Base-by-base conservation (phyloP, 2,888 invertebrate species). In the Onthophagus sagittarius region DNA sequence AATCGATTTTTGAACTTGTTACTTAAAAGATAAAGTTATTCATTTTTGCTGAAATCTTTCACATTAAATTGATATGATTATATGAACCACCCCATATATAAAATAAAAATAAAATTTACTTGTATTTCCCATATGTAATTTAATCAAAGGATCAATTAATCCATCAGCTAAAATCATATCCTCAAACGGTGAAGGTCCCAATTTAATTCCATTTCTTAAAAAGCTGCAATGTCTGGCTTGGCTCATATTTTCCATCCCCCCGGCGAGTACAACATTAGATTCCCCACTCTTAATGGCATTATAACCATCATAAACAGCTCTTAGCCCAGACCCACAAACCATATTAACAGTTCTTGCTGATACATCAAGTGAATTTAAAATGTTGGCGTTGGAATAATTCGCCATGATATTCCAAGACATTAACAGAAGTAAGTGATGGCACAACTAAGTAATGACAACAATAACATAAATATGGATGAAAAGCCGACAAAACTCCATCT, bases 241-340 rank as follows among this genome's bases (percentile, higher is more conserved):
- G 72, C 92, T 92, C 95, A 95, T 95, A 79, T 86, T 92, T 84
- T 95, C 95, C 86, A 94, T 94, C 0, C 95, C 95, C 33, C 94
- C 94, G 79, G 92, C 92, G 15, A 95, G 88, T 3, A 94, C 89
- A 75, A 94, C 86, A 23, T 86, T 83, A 1, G 90, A 86, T 79
- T 94, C 93, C 4, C 91, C 92, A 70, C 86, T 83, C 76, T 88
- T 88, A 74, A 95, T 91, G 0, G 93, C 88, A 82, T 91, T 89
- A 78, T 88, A 91, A 9, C 90, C 95, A 79, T 91, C 85, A 14
- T 86, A 87, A 39, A 95, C 90, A 33, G 91, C 85, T 83, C 92
- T 91, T 53, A 99, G 99, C 0, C 99, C 99, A 31, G 98, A 98
- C 13, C 99, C 99, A 85, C 99, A 99, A 13, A 99, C 88, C 76